Conservation (phyloP, 2,113 vertebrate genomes). For the Naja naja region DNA sequence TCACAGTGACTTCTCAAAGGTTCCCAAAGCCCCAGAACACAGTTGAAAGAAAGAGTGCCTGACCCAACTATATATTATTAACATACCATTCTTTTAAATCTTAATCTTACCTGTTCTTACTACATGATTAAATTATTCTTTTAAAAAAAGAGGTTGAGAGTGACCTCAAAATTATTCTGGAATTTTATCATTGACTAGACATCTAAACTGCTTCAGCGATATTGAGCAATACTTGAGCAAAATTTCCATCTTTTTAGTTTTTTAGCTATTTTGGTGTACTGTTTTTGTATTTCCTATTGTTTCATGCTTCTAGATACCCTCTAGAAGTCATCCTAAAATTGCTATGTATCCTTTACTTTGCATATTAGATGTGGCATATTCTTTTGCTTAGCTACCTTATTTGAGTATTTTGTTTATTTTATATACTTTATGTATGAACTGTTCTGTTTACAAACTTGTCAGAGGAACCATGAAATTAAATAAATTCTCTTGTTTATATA, state of each 20-base stretch:
- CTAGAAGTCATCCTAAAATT: background rate
- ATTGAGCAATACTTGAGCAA: background rate
- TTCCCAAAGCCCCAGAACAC: background rate
- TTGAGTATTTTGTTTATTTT: background rate
- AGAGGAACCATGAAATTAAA: background rate
- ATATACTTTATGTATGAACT: background rate
- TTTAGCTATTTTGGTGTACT: background rate
- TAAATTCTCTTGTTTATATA: background rate
- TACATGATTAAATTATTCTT: background rate
- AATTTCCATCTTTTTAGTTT: background rate
- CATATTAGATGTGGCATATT: background rate
- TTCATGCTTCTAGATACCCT: background rate
- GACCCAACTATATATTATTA: background rate
- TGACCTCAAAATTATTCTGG: background rate
- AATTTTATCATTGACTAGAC: background rate
- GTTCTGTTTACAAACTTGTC: background rate
- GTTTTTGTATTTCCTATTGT: background rate
- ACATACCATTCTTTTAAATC: background rate
- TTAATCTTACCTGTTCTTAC: background rate
- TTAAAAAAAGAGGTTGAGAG: background rate
- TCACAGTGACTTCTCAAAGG: background rate
- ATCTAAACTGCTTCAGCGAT: background rate
- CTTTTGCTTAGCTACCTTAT: background rate
- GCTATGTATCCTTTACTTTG: background rate
- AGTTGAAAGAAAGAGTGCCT: background rate